phyloP scores from a whole-genome alignment of 2,888 invertebrate species.

The Anagyrus pseudococci region DNA sequence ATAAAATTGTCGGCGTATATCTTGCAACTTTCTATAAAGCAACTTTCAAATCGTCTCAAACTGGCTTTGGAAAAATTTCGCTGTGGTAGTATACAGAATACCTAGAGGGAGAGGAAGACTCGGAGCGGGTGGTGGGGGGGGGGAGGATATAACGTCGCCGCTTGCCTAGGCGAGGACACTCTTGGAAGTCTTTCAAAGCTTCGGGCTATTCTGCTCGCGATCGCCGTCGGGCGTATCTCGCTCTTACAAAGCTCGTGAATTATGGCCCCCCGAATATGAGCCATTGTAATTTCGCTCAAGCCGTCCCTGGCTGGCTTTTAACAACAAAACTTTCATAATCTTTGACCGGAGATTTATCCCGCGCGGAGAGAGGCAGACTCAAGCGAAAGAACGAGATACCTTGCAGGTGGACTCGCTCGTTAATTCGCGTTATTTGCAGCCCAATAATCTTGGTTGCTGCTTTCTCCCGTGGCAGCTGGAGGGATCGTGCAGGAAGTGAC shows the following conservation, averaged over 20 bases:
- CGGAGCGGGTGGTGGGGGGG: no score
- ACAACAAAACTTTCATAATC: conserved; percentile 30
- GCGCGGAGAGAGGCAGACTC: background rate
- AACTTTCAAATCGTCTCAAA: conserved; percentile 24
- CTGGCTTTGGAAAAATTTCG: conserved; percentile 10
- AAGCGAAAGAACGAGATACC: no score
- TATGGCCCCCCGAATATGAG: conserved; percentile 11
- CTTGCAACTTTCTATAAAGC: conserved; percentile 20
- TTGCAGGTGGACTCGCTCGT: background rate
- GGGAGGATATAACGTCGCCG: no score
- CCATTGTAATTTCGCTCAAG: conserved; percentile 20
- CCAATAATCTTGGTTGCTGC: no score
- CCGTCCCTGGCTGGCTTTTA: background rate
- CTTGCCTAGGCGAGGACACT: no score
- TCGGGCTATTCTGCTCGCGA: no score
- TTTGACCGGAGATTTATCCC: conserved; percentile 17
- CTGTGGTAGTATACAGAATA: background rate
- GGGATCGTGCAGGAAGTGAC: background rate
- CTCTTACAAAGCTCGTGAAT: conserved; percentile 17
- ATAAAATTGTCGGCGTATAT: conserved; percentile 18
- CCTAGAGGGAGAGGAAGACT: no score
- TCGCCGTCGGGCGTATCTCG: no score
- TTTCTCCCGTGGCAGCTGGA: no score
- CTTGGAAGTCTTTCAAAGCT: no score
- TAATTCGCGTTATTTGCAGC: no score